These are phyloP conservation scores for Melanotus villosus DNA, from an alignment of 2,888 invertebrate genomes.

Conservation along the genomic window DNA sequence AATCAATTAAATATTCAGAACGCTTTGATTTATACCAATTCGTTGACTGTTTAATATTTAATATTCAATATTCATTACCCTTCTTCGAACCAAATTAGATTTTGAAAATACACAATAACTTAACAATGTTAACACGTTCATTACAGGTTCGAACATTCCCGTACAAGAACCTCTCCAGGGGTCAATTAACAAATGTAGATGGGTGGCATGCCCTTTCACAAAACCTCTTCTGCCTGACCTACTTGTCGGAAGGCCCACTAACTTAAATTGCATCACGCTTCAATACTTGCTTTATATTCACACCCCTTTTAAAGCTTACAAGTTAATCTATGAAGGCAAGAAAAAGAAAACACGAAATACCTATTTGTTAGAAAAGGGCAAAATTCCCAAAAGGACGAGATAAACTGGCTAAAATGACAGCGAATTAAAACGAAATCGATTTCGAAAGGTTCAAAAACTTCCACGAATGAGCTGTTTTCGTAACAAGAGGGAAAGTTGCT, in stretches of 20 bases:
- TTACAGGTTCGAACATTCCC: neutral
- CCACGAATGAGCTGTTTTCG: neutral
- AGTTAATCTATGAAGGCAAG: neutral
- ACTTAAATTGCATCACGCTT: neutral
- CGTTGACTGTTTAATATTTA: no score
- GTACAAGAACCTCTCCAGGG: neutral
- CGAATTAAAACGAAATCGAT: neutral
- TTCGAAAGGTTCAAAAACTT: neutral
- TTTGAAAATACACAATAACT: no score
- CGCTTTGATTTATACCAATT: no score
- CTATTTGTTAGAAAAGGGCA: neutral
- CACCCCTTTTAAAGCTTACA: neutral
- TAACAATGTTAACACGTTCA: no score
- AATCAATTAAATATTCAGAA: no score
- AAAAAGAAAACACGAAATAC: neutral
- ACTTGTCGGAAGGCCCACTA: conserved; percentile 2
- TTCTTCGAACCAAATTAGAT: no score
- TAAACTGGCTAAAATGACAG: neutral
- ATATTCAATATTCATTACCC: no score
- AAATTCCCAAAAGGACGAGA: neutral
- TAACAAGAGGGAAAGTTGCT: neutral
- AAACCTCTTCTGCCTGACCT: neutral
- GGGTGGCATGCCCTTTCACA: neutral
- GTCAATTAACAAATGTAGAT: neutral
- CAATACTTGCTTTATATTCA: neutral